These are phyloP conservation scores for Fistularia commersonii DNA, from an alignment of 2,797 vertebrate species.

Conservation along the genomic window DNA sequence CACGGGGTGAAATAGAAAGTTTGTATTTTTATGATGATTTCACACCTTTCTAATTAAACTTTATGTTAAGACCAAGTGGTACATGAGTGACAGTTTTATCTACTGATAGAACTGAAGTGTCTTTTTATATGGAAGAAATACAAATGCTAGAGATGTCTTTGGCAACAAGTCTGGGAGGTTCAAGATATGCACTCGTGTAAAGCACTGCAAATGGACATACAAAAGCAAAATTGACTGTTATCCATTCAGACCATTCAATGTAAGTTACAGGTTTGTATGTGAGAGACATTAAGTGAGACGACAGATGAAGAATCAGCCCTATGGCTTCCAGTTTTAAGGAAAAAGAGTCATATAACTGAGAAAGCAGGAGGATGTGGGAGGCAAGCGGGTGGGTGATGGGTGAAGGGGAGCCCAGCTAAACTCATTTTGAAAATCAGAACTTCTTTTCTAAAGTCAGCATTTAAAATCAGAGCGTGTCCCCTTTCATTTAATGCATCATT, in stretches of 20 bases:
- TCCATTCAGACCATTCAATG: slow-evolving; percentile 10
- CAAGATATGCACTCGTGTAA: background rate
- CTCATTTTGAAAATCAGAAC: slow-evolving; percentile 77
- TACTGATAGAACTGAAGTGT: too few relatives aligned
- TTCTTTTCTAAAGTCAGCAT: slow-evolving; percentile 85
- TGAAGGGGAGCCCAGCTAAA: slow-evolving; percentile 71
- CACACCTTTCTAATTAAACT: background rate
- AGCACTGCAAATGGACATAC: background rate
- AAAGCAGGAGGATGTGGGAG: slow-evolving; percentile 69
- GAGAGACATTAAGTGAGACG: slow-evolving; percentile 16
- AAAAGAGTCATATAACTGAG: slow-evolving; percentile 52
- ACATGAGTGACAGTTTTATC: too few relatives aligned
- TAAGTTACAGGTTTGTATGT: slow-evolving; percentile 7
- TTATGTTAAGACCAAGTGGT: background rate
- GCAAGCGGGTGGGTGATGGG: slow-evolving; percentile 58
- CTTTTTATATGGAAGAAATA: background rate
- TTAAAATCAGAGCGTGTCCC: slow-evolving; percentile 81
- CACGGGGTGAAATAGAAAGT: too few relatives aligned
- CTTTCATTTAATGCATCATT: slow-evolving; percentile 83
- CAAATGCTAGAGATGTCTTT: background rate
- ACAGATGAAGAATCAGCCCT: slow-evolving; percentile 47
- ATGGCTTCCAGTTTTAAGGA: slow-evolving; percentile 42
- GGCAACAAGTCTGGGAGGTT: slow-evolving; percentile 8
- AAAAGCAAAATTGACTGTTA: slow-evolving; percentile 3
- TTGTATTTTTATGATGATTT: too few relatives aligned